Percentiles rank a stretch among this genome's conserved stretches.
phyloP scores from a whole-genome alignment of 2,888 invertebrate species.

The Drosophila tripunctata region DNA sequence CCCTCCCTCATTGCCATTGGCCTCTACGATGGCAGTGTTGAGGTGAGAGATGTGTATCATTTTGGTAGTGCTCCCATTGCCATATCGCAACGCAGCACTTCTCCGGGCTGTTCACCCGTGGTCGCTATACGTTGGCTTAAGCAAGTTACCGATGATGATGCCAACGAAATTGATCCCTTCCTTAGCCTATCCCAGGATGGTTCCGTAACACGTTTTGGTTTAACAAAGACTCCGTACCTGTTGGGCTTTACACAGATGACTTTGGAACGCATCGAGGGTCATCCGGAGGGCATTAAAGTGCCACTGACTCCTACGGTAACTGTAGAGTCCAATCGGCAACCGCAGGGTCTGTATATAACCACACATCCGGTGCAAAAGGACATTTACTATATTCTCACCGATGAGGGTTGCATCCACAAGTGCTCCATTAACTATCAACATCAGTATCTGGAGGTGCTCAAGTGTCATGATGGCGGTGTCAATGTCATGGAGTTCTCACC shows the following conservation, averaged over 20 bases:
- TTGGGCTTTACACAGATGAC: slow-evolving; percentile 88
- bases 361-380: slow-evolving; percentile 87
- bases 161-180: slow-evolving; percentile 86
- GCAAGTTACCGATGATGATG: slow-evolving; percentile 44
- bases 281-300: slow-evolving; percentile 86
- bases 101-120: slow-evolving; percentile 88
- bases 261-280: slow-evolving; percentile 88
- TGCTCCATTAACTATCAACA: slow-evolving; percentile 93
- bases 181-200: slow-evolving; percentile 88
- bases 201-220: slow-evolving; percentile 86
- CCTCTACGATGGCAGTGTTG: slow-evolving; percentile 89
- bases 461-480: slow-evolving; percentile 92
- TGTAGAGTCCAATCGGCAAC: slow-evolving; percentile 86
- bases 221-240: slow-evolving; percentile 87
- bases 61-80: slow-evolving; percentile 85
- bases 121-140: slow-evolving; percentile 88
- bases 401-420: slow-evolving; percentile 92
- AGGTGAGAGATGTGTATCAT: slow-evolving; percentile 88
- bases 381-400: slow-evolving; percentile 92
- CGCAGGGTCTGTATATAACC: slow-evolving; percentile 87
- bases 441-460: slow-evolving; percentile 88
- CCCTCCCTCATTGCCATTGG: slow-evolving; percentile 91
- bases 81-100: slow-evolving; percentile 86
- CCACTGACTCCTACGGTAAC: slow-evolving; percentile 24
- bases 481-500: slow-evolving; percentile 90